Evolutionary conservation across 2,888 invertebrate species (phyloP), one percentile per base, ranked within the genome.

Genomic region (Monochamus alternatus): DNA sequence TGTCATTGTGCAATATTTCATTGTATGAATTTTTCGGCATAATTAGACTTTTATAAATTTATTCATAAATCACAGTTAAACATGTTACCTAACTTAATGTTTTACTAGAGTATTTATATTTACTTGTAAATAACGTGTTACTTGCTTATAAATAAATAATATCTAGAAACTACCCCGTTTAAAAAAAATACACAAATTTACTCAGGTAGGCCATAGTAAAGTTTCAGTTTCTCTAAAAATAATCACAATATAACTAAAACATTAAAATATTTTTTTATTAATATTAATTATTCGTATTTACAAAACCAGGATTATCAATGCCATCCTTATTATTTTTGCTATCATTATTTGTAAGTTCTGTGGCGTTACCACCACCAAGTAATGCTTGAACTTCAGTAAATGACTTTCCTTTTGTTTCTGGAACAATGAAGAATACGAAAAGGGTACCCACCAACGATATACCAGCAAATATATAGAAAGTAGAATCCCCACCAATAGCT

Each of bases 391-490:
- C 82, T 73, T 85, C 85, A 14, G 80, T 73, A 12, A 82, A 73
- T 12, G 83, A 80, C 87, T 93, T 93, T 43, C 94, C 94, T 86
- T 94, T 94, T 7, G 93, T 93, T 85, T 93, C 93, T 0, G 93
- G 93, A 0, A 94, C 92, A 4, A 93, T 81, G 80, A 94, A 90
- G 88, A 91, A 92, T 44, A 95, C 93, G 81, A 95, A 95, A 51
- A 92, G 78, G 44, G 91, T 91, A 0, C 93, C 95, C 0, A 93
- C 4, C 0, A 91, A 85, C 84, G 94, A 93, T 30, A 95, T 90
- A 0, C 89, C 91, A 0, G 94, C 92, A 84, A 95, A 96, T 60
- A 95, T 86, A 93, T 94, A 95, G 87, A 95, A 96, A 43, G 94
- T 93, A 76, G 91, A 90, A 32, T 93, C 93, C 0, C 88, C 86